These are phyloP conservation scores for Eristalis tenax DNA, from an alignment of 2,888 invertebrate species.

Conservation along the genomic window DNA sequence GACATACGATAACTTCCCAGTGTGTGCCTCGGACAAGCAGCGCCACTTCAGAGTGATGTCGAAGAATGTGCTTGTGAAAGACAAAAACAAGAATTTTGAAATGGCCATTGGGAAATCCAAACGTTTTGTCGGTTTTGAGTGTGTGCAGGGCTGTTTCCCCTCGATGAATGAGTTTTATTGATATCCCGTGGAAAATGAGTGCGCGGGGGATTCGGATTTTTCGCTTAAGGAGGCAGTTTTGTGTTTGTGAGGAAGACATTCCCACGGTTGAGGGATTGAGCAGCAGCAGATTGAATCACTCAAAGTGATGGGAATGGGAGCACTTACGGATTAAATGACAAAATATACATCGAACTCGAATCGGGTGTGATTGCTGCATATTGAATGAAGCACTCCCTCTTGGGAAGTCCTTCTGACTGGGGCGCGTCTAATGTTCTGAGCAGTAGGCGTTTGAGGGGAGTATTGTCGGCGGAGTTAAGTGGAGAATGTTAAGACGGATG, in stretches of 20 bases:
- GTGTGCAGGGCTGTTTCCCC: background rate
- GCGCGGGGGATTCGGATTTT: background rate
- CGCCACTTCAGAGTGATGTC: background rate
- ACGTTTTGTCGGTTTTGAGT: background rate
- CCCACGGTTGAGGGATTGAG: background rate
- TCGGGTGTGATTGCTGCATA: background rate
- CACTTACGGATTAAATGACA: background rate
- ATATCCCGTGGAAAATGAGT: background rate
- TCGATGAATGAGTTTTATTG: background rate
- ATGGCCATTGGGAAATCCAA: background rate
- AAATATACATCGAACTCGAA: background rate
- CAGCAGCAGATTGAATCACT: background rate
- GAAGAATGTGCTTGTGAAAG: background rate
- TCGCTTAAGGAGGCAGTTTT: background rate
- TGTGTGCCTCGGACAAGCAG: constrained; percentile 1
- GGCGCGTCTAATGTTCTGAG: background rate
- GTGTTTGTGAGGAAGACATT: background rate
- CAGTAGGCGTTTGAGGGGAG: background rate
- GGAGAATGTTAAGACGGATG: background rate
- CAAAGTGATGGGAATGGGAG: background rate
- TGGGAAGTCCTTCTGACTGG: background rate
- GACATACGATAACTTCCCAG: constrained; percentile 1
- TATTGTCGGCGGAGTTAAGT: background rate
- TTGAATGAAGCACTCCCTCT: background rate
- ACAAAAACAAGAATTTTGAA: background rate